These are phyloP conservation scores for Taenioides sp. DNA, from an alignment of 2,797 vertebrate species.

Conservation along the genomic window DNA sequence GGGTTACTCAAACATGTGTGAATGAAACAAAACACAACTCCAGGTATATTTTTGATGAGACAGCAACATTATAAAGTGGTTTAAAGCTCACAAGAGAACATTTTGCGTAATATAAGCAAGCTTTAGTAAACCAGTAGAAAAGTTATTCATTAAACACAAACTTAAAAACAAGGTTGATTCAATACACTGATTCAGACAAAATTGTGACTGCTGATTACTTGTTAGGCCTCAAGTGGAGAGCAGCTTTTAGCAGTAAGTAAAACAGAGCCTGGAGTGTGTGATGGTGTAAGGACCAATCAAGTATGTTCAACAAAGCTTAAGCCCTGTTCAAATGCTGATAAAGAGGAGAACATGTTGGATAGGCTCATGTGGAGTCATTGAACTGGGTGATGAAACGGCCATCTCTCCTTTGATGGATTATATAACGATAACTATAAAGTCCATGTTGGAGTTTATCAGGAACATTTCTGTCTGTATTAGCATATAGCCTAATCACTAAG, in stretches of 20 bases:
- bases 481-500: constrained; percentile 38
- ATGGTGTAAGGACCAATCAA: constrained; percentile 43
- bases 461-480: constrained; percentile 50
- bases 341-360: constrained; percentile 45
- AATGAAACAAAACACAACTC: too few species aligned
- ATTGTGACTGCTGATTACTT: not conserved
- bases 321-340: constrained; percentile 66
- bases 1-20: too few species aligned
- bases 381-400: constrained; percentile 68
- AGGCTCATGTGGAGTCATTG: constrained; percentile 58
- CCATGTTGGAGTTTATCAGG: constrained; percentile 52
- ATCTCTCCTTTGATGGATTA: constrained; percentile 69
- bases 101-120: not conserved
- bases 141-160: not conserved
- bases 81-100: too few species aligned
- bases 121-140: not conserved
- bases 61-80: too few species aligned
- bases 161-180: not conserved
- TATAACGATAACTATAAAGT: constrained; percentile 58
- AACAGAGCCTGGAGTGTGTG: constrained; percentile 30
- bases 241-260: constrained; percentile 21
- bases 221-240: not conserved
- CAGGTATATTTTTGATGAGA: too few species aligned
- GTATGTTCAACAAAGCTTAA: constrained; percentile 55
- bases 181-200: not conserved